Evolutionary conservation across 2,113 vertebrate genomes (phyloP).

Genomic region (Macaca nemestrina): DNA sequence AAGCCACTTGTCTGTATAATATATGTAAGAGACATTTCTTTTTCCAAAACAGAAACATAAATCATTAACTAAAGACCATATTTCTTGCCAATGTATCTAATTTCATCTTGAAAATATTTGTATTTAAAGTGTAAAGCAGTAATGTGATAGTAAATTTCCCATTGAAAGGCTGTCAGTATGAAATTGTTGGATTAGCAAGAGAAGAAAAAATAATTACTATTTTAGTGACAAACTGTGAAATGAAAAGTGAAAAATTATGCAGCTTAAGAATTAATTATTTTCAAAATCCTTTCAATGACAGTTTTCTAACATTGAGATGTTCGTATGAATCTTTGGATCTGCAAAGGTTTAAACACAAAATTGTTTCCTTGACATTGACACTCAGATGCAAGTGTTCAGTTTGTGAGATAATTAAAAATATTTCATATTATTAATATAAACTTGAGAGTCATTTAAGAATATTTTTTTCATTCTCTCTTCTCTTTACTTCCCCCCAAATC

Average conservation of each 20-base stretch:
- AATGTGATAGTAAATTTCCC: constrained; percentile 60
- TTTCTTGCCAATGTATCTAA: constrained; percentile 55
- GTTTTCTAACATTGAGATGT: constrained; percentile 7
- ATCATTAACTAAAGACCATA: constrained; percentile 46
- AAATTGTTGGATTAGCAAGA: constrained; percentile 55
- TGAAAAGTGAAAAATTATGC: constrained; percentile 59
- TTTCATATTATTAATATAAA: not conserved
- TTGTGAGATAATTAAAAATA: not conserved
- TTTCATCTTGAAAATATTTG: constrained; percentile 66
- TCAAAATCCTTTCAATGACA: constrained; percentile 3
- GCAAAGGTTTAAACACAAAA: constrained; percentile 21
- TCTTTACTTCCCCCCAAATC: not conserved
- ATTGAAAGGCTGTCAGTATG: constrained; percentile 63
- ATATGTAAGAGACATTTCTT: constrained; percentile 42
- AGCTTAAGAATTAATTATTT: constrained; percentile 53
- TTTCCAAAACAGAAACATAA: constrained; percentile 44
- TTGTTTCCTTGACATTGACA: not conserved
- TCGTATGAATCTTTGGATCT: not conserved
- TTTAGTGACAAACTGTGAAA: constrained; percentile 57
- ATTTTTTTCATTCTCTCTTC: not conserved
- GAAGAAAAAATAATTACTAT: constrained; percentile 27
- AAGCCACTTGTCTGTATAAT: constrained; percentile 1
- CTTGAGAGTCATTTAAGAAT: not conserved
- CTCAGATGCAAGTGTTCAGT: not conserved
- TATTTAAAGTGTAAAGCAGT: constrained; percentile 45